Evolutionary conservation across 2,113 vertebrate species (phyloP), one percentile per base, ranked within the genome.

Genomic region (Chionodraco myersi): DNA sequence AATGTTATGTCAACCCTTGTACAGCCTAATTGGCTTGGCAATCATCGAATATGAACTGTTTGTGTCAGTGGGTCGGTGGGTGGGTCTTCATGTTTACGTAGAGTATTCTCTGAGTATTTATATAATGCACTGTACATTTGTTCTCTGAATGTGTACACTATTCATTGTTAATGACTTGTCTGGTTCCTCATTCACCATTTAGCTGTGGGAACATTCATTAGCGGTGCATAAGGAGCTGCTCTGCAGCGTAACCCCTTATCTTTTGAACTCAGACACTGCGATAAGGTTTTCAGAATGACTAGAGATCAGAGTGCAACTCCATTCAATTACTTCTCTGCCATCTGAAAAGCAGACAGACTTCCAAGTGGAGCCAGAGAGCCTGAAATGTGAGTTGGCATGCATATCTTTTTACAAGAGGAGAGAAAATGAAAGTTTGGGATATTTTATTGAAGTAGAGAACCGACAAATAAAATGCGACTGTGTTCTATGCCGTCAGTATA

Each of bases 271-370:
- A 79, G 64, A 79, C 78, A 60, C 79, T 72, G 52, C 71, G 89
- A 88, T 88, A 89, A 88, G 77, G 75, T 80, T 80, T 83, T 88
- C 68, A 77, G 76, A 88, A 77, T 78, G 82, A 88, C 85, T 79
- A 11, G n/a, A 78, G 76, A 85, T 91, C 88, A 84, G 76, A 87
- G 82, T 83, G 74, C 75, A 86, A 72, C 78, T 87, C 67, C 23
- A 58, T 86, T 88, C 75, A 84, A 82, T 92, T 88, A 81, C 68
- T 72, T 72, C 53, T 86, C 56, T 49, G 75, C 72, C 53, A 36
- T 82, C 53, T 66, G 53, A 77, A 74, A 34, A 90, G 41, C 47
- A 65, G 53, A 77, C n/a, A 86, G 54, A 51, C 77, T 58, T 79
- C 70, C 70, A 71, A 75, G 76, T 71, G 34, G 56, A 82, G 75